A percentile compares a stretch with the other conserved stretches of the same genome.
Evolutionary conservation across 2,888 invertebrate species (phyloP).

Genomic region (Lasioglossum lativentre): DNA sequence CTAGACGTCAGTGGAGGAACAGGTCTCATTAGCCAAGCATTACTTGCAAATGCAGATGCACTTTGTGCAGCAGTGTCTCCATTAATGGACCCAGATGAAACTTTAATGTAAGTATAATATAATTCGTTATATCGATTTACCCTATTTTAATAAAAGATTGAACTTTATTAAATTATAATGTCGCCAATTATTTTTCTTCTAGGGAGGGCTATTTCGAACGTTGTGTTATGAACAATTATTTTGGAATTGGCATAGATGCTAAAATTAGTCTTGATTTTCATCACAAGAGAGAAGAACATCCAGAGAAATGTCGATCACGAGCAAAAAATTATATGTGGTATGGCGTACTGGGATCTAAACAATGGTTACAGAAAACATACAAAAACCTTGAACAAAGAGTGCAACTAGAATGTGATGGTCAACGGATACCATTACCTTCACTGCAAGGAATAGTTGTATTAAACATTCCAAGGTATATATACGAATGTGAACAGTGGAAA

Average conservation of each 20-base stretch:
- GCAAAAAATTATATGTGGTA: slow-evolving; percentile 99
- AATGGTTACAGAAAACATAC: slow-evolving; percentile 95
- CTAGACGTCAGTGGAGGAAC: slow-evolving; percentile 89
- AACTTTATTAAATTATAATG: neutral
- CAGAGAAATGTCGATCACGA: slow-evolving; percentile 97
- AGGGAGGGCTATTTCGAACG: slow-evolving; percentile 96
- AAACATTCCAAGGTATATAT: slow-evolving; percentile 93
- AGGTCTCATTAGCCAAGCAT: slow-evolving; percentile 97
- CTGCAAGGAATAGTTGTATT: slow-evolving; percentile 98
- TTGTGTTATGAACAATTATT: slow-evolving; percentile 99
- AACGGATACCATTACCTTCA: slow-evolving; percentile 96
- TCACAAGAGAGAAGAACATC: slow-evolving; percentile 98
- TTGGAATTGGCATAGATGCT: slow-evolving; percentile 99
- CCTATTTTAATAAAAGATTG: neutral
- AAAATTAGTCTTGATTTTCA: slow-evolving; percentile 99
- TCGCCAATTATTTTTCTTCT: slow-evolving; percentile 29
- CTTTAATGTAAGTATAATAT: slow-evolving; percentile 86
- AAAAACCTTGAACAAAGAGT: slow-evolving; percentile 98
- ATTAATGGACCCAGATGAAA: slow-evolving; percentile 96
- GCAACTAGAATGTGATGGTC: slow-evolving; percentile 98
- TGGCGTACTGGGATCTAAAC: slow-evolving; percentile 92
- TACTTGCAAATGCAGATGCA: slow-evolving; percentile 98
- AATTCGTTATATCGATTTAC: neutral
- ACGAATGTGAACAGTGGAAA: slow-evolving; percentile 3
- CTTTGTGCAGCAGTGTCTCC: slow-evolving; percentile 98